Percentiles rank a stretch among this genome's conserved stretches.
phyloP scores from a whole-genome alignment of 2,888 invertebrate species.

The Stenchaetothrips biformis region DNA sequence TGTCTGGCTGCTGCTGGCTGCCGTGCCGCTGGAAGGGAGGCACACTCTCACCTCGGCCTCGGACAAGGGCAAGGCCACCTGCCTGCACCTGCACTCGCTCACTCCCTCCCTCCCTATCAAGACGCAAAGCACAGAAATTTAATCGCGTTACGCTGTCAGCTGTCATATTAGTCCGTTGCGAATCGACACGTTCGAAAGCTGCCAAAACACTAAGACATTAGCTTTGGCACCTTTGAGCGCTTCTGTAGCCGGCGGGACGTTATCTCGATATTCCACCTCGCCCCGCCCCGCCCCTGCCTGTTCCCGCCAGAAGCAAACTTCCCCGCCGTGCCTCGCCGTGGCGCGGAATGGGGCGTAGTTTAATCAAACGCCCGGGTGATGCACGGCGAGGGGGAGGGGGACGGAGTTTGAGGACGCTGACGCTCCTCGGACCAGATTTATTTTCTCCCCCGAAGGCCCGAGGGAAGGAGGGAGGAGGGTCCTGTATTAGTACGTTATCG shows the following conservation, averaged over 20 bases:
- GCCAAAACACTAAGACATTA: background rate
- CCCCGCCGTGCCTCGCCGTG: background rate
- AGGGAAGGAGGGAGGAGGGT: background rate
- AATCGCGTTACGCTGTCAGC: background rate
- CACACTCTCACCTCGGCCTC: no score
- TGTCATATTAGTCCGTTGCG: background rate
- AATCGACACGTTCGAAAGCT: conserved; percentile 2
- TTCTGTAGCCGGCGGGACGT: no score
- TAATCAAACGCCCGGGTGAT: background rate
- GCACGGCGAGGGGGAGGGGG: background rate
- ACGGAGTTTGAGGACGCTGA: background rate
- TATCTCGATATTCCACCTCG: no score
- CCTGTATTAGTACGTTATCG: background rate
- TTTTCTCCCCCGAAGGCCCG: background rate
- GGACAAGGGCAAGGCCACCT: no score
- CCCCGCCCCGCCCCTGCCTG: background rate
- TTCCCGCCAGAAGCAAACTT: no score
- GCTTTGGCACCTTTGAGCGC: background rate
- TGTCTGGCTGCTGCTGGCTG: background rate
- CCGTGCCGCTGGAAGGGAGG: no score
- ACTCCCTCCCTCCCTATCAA: no score
- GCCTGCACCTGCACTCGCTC: no score
- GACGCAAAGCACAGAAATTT: no score
- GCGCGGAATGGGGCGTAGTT: background rate
- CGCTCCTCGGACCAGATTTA: background rate